These are phyloP conservation scores for Bothrops jararaca DNA, from an alignment of 2,113 vertebrate genomes.

Conservation along the genomic window DNA sequence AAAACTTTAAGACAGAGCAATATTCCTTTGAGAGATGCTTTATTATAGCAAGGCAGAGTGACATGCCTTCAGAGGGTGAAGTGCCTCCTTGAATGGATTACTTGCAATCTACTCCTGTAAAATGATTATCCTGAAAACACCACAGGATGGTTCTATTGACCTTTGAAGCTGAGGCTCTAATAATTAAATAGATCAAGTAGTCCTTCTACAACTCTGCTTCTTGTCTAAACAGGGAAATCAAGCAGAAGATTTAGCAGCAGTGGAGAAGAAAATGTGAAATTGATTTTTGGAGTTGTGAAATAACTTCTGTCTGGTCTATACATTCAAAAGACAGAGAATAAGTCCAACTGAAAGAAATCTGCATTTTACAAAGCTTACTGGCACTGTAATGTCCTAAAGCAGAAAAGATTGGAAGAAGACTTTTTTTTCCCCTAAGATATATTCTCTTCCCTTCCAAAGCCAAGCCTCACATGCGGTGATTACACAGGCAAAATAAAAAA, in stretches of 20 bases:
- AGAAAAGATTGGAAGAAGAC: background rate
- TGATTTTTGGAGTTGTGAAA: background rate
- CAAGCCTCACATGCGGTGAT: too few species aligned
- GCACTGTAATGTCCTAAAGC: background rate
- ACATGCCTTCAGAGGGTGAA: background rate
- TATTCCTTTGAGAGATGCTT: background rate
- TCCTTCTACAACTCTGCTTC: background rate
- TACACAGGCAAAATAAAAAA: background rate
- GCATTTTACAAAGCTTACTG: background rate
- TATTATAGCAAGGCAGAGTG: background rate
- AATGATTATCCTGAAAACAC: background rate
- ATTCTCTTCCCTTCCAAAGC: background rate
- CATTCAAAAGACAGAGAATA: background rate
- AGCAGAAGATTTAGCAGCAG: background rate
- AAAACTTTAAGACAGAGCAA: background rate
- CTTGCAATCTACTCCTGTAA: background rate
- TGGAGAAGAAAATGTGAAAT: background rate
- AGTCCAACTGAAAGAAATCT: background rate
- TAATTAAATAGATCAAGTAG: background rate
- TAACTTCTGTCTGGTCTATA: background rate
- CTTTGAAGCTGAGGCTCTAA: background rate
- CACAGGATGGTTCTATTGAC: background rate
- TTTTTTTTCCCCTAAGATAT: background rate
- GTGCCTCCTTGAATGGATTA: background rate
- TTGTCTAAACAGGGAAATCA: background rate